Evolutionary conservation across 2,113 vertebrate species (phyloP), one percentile per base, ranked within the genome.

Genomic region (Murina feae): DNA sequence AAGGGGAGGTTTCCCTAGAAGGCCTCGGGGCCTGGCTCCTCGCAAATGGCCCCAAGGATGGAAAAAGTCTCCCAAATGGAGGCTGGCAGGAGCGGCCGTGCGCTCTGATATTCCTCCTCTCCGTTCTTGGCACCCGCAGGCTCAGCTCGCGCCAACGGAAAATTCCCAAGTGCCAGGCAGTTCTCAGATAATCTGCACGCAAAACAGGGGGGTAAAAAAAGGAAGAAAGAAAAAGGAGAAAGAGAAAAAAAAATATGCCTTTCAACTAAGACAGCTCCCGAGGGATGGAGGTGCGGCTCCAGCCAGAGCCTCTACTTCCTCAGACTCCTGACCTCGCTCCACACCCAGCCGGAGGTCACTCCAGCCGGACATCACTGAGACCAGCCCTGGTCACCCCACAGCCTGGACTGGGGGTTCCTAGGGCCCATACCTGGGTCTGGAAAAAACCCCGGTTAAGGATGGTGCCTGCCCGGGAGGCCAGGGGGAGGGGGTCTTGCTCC

Each of bases 1-100:
- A 89, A 86, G 85, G 96, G 96, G 93, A 96, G 97, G 94, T 97
- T 98, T 97, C 97, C 96, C 97, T 97, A 96, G 97, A 98, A 98
- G 97, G 96, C 97, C 97, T 98, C 96, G 23, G 97, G 98, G 97
- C 94, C 97, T 96, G 97, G 97, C 97, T 96, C 93, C 91, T 96
- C 91, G 85, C 97, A 97, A 98, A 97, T 94, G 96, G 98, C 98
- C 97, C 97, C 85, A 93, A 98, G 97, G 97, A 98, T 96, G 98
- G 98, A 98, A 98, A 98, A 96, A 97, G 97, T 98, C 98, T 98
- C 95, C 97, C 98, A 98, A 97, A 98, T 97, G 97, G 98, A 97
- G 97, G 95, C 97, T 98, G 98, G 98, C 98, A 98, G 97, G 97
- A 97, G 93, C 78, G 82, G 98, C 97, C 97, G 90, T 96, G 98